Percentiles rank a stretch among this genome's conserved stretches.
phyloP scores from a whole-genome alignment of 2,113 vertebrate genomes.

The Saccopteryx bilineata region DNA sequence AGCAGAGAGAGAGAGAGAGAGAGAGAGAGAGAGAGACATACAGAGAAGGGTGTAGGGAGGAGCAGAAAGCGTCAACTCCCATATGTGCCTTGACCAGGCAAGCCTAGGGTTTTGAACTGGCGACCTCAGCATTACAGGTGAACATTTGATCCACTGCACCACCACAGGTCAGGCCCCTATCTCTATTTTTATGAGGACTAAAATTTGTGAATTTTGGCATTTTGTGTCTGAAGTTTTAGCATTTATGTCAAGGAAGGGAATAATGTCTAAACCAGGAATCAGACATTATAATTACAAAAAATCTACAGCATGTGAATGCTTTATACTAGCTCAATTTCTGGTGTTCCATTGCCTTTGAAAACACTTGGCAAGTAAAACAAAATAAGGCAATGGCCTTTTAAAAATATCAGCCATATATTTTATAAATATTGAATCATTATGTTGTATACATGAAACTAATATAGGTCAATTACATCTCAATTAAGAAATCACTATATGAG shows the following conservation, averaged over 20 bases:
- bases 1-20: too few relatives aligned
- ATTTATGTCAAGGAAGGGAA: background rate
- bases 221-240: background rate
- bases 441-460: background rate
- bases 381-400: background rate
- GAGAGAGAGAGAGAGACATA: too few relatives aligned
- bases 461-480: background rate
- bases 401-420: background rate
- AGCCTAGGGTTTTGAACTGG: too few relatives aligned
- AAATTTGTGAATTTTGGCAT: background rate
- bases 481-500: constrained; percentile 3
- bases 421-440: background rate
- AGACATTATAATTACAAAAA: background rate
- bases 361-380: constrained; percentile 11
- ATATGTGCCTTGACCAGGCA: too few relatives aligned
- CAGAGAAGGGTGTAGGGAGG: too few relatives aligned
- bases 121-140: too few relatives aligned
- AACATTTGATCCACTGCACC: too few relatives aligned
- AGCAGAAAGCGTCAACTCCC: too few relatives aligned
- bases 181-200: background rate
- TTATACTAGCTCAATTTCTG: background rate
- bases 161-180: background rate
- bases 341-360: constrained; percentile 32
- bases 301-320: background rate
- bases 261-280: background rate